A percentile compares a stretch with the other conserved stretches of the same genome.
Evolutionary conservation across 2,888 invertebrate genomes (phyloP).

Genomic region (Eristalinus sepulchralis): DNA sequence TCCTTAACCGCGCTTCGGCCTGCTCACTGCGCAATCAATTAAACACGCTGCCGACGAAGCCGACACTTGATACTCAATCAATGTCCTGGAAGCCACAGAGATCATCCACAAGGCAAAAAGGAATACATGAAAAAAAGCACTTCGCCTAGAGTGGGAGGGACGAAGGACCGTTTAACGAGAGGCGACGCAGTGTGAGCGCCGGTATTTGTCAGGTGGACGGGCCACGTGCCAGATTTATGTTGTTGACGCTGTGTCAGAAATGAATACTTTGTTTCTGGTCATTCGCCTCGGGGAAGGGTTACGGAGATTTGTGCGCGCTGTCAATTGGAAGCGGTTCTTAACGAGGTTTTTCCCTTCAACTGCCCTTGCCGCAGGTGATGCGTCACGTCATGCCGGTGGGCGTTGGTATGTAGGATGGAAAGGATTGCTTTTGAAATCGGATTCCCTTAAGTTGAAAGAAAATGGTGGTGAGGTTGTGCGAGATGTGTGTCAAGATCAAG

Average conservation of each 20-base stretch:
- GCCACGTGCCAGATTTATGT: neutral
- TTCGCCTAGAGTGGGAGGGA: neutral
- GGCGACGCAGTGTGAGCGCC: neutral
- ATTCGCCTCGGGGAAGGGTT: slow-evolving; percentile 11
- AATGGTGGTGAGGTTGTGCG: neutral
- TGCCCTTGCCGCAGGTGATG: neutral
- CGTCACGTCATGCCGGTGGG: neutral
- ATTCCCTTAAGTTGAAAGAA: neutral
- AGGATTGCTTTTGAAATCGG: neutral
- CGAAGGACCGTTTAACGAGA: neutral
- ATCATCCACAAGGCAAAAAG: neutral
- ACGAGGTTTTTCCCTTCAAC: neutral
- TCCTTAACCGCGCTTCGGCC: neutral
- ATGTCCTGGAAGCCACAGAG: neutral
- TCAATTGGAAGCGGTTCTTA: slow-evolving; percentile 4
- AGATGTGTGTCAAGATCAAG: neutral
- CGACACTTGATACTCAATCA: neutral
- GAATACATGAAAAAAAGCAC: neutral
- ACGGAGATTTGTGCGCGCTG: neutral
- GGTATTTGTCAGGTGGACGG: neutral
- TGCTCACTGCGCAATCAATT: neutral
- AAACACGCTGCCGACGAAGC: neutral
- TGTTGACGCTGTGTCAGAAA: neutral
- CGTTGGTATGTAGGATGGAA: neutral
- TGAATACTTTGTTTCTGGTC: slow-evolving; percentile 13